These are phyloP conservation scores for Andrena chrysosceles DNA, from an alignment of 2,888 invertebrate species.

Conservation along the genomic window DNA sequence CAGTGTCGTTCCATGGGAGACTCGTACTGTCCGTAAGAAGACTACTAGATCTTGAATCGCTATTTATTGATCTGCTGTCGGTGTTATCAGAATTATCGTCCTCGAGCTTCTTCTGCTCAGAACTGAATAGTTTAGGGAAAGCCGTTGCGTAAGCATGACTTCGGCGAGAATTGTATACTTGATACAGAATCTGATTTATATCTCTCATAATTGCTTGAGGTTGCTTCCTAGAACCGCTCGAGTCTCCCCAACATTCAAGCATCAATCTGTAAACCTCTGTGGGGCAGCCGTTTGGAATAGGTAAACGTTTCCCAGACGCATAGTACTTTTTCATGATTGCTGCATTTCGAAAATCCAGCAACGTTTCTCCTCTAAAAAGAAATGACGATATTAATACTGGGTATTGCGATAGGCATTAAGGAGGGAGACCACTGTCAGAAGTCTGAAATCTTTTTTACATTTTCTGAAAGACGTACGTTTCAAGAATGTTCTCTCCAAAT, in stretches of 20 bases:
- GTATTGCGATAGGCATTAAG: too few relatives aligned
- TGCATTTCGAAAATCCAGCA: constrained; percentile 80
- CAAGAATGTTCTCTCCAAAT: too few relatives aligned
- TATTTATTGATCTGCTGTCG: constrained; percentile 80
- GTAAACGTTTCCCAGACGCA: constrained; percentile 89
- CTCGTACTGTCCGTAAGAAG: constrained; percentile 79
- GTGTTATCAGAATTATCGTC: constrained; percentile 73
- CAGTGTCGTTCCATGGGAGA: constrained; percentile 79
- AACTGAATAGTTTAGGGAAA: constrained; percentile 81
- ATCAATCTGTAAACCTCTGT: constrained; percentile 91
- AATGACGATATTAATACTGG: not conserved
- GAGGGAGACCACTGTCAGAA: too few relatives aligned
- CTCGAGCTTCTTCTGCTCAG: constrained; percentile 37
- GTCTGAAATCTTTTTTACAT: too few relatives aligned
- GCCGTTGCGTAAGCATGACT: constrained; percentile 87
- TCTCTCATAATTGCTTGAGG: constrained; percentile 95
- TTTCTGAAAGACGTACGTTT: too few relatives aligned
- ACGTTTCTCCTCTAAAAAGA: constrained; percentile 88
- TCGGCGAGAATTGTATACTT: constrained; percentile 88
- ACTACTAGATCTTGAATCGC: constrained; percentile 79
- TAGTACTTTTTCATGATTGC: constrained; percentile 87
- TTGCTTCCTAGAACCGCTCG: constrained; percentile 90
- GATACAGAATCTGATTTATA: constrained; percentile 92
- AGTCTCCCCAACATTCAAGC: constrained; percentile 92
- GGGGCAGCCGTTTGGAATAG: constrained; percentile 90